phyloP scores from a whole-genome alignment of 2,888 invertebrate species.

The Frankliniella intonsa region DNA sequence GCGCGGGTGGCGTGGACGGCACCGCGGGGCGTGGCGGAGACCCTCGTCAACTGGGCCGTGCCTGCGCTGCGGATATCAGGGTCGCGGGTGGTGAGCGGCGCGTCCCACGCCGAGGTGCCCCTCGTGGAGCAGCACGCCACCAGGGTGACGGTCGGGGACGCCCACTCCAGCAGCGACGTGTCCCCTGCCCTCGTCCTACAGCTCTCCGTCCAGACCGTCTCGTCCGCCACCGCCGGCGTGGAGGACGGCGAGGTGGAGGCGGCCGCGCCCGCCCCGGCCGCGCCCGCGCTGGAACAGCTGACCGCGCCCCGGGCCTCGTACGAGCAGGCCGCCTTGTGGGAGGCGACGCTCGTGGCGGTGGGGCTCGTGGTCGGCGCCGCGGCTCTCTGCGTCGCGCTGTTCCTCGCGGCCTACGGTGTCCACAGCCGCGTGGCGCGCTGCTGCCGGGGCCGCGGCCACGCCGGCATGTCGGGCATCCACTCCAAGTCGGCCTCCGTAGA shows the following conservation, averaged over 20 bases:
- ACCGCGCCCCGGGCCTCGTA: neutral
- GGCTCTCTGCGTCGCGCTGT: neutral
- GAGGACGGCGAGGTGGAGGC: neutral
- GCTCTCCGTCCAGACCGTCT: neutral
- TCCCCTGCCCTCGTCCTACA: neutral
- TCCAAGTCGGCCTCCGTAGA: neutral
- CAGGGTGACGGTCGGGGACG: constrained; percentile 13
- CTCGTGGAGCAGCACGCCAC: constrained; percentile 21
- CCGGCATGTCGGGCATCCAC: constrained; percentile 2
- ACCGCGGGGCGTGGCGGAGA: neutral
- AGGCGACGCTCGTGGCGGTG: constrained; percentile 4
- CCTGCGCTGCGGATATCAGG: constrained; percentile 13
- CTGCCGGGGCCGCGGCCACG: constrained; percentile 1
- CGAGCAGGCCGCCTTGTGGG: constrained; percentile 10
- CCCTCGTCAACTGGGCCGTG: constrained; percentile 12
- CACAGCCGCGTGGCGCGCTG: neutral
- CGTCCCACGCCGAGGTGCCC: constrained; percentile 2
- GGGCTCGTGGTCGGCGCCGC: constrained; percentile 12
- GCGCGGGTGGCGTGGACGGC: constrained; percentile 6
- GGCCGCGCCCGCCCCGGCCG: neutral
- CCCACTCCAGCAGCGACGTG: constrained; percentile 3
- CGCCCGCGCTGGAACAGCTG: neutral
- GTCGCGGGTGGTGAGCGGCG: constrained; percentile 11
- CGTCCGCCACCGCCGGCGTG: neutral
- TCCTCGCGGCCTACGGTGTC: neutral